Conservation (phyloP, 2,113 vertebrate species). For the Chauna torquata region DNA sequence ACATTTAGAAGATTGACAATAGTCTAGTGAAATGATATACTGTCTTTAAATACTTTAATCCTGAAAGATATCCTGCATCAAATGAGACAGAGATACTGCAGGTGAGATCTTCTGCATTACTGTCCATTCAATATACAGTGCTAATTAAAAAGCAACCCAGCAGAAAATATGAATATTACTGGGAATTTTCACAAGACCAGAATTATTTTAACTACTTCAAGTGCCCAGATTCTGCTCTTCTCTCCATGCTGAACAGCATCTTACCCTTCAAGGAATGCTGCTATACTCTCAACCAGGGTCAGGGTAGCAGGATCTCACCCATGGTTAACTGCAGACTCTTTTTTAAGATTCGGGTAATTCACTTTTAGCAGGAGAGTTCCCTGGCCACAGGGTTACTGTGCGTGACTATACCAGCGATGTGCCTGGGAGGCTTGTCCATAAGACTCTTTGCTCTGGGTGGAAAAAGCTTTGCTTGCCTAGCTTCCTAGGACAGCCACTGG, state of each 20-base stretch:
- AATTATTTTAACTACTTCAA: neutral
- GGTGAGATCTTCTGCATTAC: neutral
- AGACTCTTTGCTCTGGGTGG: neutral
- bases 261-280: neutral
- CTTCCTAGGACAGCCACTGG: neutral
- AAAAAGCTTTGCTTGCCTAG: neutral
- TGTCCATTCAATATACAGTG: neutral
- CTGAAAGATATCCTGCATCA: neutral
- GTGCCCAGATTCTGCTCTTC: neutral
- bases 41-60: neutral
- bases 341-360: neutral
- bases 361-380: neutral
- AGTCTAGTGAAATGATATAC: neutral
- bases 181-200: neutral
- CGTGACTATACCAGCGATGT: neutral
- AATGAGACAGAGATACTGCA: neutral
- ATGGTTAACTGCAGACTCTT: neutral
- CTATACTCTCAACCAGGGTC: neutral
- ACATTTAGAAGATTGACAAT: neutral
- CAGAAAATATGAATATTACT: neutral
- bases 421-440: neutral
- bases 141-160: neutral
- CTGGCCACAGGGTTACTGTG: neutral
- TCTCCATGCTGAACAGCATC: neutral
- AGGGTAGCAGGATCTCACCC: neutral